Conservation (phyloP, 2,113 vertebrate genomes). For the Rhizomys pruinosus region DNA sequence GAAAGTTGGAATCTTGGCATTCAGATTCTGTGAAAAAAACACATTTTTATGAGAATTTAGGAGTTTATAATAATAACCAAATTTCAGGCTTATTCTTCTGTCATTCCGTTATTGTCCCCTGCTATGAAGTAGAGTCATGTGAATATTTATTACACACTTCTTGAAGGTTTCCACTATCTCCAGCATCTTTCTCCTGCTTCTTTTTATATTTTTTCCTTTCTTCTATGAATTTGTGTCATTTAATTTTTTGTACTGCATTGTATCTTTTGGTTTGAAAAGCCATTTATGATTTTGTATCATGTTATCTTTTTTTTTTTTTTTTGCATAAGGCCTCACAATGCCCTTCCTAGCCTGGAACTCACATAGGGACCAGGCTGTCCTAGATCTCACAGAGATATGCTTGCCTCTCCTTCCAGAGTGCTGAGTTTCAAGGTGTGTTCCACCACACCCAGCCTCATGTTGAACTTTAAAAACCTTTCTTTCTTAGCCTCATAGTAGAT, state of each 20-base stretch:
- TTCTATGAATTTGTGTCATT: not conserved
- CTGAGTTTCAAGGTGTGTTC: too few species aligned
- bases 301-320: too few species aligned
- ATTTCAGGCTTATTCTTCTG: not conserved
- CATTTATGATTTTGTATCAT: too few species aligned
- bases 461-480: too few species aligned
- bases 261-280: not conserved
- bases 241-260: not conserved
- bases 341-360: too few species aligned
- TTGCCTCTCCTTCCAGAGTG: too few species aligned
- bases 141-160: not conserved
- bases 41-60: constrained; percentile 12
- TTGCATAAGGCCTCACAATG: too few species aligned
- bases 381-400: too few species aligned
- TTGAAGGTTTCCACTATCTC: not conserved
- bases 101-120: not conserved
- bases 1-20: constrained; percentile 18
- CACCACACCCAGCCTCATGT: too few species aligned
- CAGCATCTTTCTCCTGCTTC: not conserved
- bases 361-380: too few species aligned
- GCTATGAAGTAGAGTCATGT: not conserved
- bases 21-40: not conserved
- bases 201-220: constrained; percentile 50
- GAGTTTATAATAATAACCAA: constrained; percentile 26
- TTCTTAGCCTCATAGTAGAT: not conserved